Base-by-base conservation (phyloP, 2,888 invertebrate species). In the Caradrina clavipalpis region DNA sequence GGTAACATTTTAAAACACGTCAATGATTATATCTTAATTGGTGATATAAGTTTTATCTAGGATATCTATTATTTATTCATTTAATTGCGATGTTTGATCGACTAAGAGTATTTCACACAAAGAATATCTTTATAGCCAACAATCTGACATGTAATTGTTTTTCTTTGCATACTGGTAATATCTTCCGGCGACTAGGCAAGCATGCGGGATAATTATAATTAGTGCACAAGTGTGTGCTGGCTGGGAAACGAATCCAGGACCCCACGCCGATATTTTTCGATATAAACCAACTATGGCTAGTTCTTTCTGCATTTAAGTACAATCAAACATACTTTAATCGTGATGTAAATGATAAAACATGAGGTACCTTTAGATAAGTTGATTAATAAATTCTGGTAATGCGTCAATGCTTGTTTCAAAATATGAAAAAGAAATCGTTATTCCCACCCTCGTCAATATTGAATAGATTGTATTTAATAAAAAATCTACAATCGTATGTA, bases 1-100 rank as follows among this genome's bases (percentile, higher is more conserved):
- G 1, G 6, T n/a, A 5, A 10, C 35, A 49, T 31, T 17, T 15
- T 8, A 45, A 67, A 45, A 19, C 35, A 55, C 69, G 39, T 47
- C 26, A 54, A 21, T 42, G 47, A 42, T 69, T 49, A 11, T 54
- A 61, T 62, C 62, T 49, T 15, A 54, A 70, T 47, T 70, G 26
- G 39, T 54, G 17, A 53, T 15, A 6, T 53, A 10, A 8, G n/a
- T 13, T 21, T 55, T 53, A 59, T 69, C 51, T 69, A 39, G 35
- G 35, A 70, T 70, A 47, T 35, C 21, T 47, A 10, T 1, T 54
- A n/a, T 10, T 49, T n/a, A 19, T 11, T 45, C 15, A 45, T 45
- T 45, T 17, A 45, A 15, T 45, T 45, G 45, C 45, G 15, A 5
- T 45, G 45, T 45, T 15, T 2, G 15, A 15, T 15, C 45, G 5